These are phyloP conservation scores for Semotilus atromaculatus DNA, from an alignment of 2,797 vertebrate species.

Conservation along the genomic window DNA sequence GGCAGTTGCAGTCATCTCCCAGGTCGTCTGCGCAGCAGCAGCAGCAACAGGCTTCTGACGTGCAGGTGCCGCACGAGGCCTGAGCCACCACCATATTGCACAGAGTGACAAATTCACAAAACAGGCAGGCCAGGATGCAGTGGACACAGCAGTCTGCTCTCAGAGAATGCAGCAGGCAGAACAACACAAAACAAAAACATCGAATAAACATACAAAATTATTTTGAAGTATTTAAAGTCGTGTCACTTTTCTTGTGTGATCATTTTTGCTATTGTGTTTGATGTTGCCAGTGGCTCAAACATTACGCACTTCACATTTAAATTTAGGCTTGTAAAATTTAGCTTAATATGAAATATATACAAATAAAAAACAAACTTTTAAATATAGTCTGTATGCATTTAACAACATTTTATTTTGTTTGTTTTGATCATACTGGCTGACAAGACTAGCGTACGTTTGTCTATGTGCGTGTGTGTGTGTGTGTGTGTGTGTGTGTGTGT, in stretches of 20 bases:
- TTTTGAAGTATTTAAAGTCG: neutral
- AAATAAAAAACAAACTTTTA: neutral
- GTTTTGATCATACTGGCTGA: neutral
- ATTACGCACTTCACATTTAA: neutral
- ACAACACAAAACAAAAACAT: conserved; percentile 16
- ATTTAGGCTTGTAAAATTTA: neutral
- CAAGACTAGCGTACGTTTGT: neutral
- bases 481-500: neutral
- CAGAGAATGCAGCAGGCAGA: conserved; percentile 29
- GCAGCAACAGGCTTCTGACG: conserved; percentile 92
- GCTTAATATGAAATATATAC: neutral
- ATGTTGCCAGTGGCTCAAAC: neutral
- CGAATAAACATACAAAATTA: neutral
- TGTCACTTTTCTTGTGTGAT: neutral
- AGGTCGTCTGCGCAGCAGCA: conserved; percentile 92
- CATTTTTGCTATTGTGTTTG: neutral
- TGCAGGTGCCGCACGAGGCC: conserved; percentile 90
- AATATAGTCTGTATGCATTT: neutral
- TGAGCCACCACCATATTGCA: conserved; percentile 96
- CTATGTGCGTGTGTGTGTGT: neutral
- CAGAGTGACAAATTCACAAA: conserved; percentile 96
- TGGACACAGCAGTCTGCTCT: conserved; percentile 95
- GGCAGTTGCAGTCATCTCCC: conserved; percentile 95
- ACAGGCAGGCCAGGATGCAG: conserved; percentile 97
- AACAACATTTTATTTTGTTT: neutral